phyloP scores from a whole-genome alignment of 2,797 vertebrate genomes.

The Tamandua tetradactyla region DNA sequence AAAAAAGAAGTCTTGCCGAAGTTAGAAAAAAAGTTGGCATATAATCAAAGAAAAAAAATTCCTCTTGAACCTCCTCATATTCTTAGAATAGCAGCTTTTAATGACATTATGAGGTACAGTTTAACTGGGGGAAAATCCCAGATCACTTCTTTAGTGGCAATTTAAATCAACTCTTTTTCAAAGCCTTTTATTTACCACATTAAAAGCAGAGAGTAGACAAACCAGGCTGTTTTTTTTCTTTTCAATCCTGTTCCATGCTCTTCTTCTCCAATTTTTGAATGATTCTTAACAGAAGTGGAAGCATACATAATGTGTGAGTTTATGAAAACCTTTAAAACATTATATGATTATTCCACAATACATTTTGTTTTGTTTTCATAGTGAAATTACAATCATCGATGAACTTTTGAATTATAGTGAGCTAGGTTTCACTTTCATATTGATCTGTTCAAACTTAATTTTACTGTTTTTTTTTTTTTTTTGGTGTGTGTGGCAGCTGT shows the following conservation, averaged over 20 bases:
- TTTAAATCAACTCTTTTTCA: constrained; percentile 5
- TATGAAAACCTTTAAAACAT: neutral
- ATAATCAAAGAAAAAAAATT: constrained; percentile 64
- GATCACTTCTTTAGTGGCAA: constrained; percentile 10
- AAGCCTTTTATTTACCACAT: constrained; percentile 7
- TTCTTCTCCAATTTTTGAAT: neutral
- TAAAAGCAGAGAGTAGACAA: constrained; percentile 23
- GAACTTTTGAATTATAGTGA: constrained; percentile 31
- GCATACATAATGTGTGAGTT: neutral
- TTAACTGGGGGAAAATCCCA: constrained; percentile 42
- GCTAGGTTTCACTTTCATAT: neutral
- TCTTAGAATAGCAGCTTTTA: constrained; percentile 48
- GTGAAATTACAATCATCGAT: neutral
- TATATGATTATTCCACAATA: neutral
- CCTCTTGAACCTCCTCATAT: constrained; percentile 49
- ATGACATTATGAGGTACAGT: constrained; percentile 17
- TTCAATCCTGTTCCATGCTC: neutral
- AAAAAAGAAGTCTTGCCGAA: neutral
- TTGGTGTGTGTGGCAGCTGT: too few species aligned
- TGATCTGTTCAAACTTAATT: constrained; percentile 16
- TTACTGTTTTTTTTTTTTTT: neutral
- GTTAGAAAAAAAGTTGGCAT: constrained; percentile 39
- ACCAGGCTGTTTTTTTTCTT: neutral
- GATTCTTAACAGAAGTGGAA: neutral
- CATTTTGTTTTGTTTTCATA: neutral